Conservation (phyloP, 64 coral and sea anemone genomes). For the Dendronephthya gigantea region DNA sequence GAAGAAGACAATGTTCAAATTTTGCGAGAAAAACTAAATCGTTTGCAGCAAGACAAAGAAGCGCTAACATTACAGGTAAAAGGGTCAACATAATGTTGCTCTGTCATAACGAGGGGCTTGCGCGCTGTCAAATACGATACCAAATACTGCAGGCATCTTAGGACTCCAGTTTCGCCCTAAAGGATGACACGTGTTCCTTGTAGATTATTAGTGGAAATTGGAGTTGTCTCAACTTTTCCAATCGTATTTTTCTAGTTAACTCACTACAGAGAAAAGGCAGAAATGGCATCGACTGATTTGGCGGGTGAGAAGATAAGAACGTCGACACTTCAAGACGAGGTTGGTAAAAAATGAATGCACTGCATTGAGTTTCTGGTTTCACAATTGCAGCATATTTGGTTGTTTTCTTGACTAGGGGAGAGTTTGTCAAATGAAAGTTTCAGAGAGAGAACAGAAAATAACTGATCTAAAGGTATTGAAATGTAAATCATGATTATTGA, state of each 20-base stretch:
- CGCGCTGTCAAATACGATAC: too few species aligned
- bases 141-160: too few species aligned
- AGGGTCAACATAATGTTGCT: background rate
- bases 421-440: constrained; percentile 53
- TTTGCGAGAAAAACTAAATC: constrained; percentile 60
- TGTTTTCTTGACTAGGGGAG: constrained; percentile 37
- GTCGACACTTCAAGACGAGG: constrained; percentile 72
- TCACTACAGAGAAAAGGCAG: constrained; percentile 76
- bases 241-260: constrained; percentile 33
- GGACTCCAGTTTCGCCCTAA: too few species aligned
- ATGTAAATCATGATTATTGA: too few species aligned
- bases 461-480: constrained; percentile 89
- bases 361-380: background rate
- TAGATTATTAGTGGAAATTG: too few species aligned
- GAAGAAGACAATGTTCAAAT: background rate
- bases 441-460: constrained; percentile 77
- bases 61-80: constrained; percentile 57
- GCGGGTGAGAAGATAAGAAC: constrained; percentile 87
- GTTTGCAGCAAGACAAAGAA: constrained; percentile 89
- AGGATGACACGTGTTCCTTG: too few species aligned
- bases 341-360: background rate
- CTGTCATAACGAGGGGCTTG: too few species aligned
- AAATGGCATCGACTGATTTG: constrained; percentile 73
- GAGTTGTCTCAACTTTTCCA: background rate
- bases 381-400: background rate